Evolutionary conservation across 1,140 invertebrate species (phyloP).

Genomic region (Philotrypesis tridentata): DNA sequence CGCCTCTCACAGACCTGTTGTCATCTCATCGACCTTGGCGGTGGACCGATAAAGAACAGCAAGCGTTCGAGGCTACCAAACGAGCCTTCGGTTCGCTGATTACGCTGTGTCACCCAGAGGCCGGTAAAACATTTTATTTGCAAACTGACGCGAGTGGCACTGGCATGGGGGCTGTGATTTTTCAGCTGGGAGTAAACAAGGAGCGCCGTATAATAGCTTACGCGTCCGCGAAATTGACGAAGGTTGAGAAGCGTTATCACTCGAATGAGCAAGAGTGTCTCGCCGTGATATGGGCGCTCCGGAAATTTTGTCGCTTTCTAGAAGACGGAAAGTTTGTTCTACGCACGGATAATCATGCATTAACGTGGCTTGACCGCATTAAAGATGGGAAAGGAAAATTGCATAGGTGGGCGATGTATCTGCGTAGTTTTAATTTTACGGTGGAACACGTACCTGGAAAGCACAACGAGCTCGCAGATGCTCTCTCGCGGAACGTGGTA

Average conservation of each 20-base stretch:
- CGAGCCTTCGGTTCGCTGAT: conserved; percentile 19
- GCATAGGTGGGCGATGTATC: not conserved
- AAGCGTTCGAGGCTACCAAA: conserved; percentile 32
- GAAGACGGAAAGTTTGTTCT: too few relatives aligned
- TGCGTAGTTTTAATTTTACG: too few relatives aligned
- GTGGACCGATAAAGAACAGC: conserved; percentile 1
- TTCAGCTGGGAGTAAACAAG: not conserved
- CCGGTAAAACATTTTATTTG: not conserved
- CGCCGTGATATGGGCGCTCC: too few relatives aligned
- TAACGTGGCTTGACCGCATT: not conserved
- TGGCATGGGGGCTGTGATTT: too few relatives aligned
- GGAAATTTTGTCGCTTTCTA: too few relatives aligned
- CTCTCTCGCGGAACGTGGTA: too few relatives aligned
- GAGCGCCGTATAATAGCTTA: not conserved
- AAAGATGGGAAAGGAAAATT: not conserved
- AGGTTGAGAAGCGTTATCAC: not conserved
- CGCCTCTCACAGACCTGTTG: conserved; percentile 38
- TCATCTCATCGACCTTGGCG: conserved; percentile 10
- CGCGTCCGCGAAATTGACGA: not conserved
- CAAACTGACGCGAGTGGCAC: conserved; percentile 5
- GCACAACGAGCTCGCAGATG: too few relatives aligned
- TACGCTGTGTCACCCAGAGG: conserved; percentile 37
- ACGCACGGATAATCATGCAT: not conserved
- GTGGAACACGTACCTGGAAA: too few relatives aligned
- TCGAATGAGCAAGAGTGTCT: too few relatives aligned